Evolutionary conservation across 1,140 invertebrate genomes (phyloP).

Genomic region (Aporrectodea caliginosa): DNA sequence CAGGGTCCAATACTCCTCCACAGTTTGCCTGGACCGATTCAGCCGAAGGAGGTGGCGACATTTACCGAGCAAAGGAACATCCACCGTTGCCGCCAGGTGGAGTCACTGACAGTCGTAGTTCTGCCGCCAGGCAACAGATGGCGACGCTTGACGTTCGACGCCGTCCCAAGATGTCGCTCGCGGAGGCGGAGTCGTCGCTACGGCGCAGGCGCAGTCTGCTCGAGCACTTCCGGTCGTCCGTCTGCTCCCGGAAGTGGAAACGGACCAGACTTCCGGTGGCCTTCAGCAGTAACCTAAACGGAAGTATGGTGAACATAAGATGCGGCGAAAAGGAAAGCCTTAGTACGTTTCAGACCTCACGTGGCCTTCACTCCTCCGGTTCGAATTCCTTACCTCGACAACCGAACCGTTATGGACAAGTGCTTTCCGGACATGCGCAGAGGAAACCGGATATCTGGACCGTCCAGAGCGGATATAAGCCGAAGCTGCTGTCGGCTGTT

Average conservation of each 20-base stretch:
- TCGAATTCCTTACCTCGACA: not conserved
- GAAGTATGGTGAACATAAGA: conserved; percentile 29
- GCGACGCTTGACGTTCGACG: not conserved
- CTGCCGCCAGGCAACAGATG: not conserved
- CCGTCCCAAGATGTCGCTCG: not conserved
- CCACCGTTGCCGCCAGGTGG: not conserved
- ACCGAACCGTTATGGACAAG: too few species aligned
- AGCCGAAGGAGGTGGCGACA: not conserved
- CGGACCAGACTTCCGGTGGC: not conserved
- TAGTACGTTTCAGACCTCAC: not conserved
- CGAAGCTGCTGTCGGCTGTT: not conserved
- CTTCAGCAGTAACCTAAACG: conserved; percentile 28
- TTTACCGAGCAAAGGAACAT: not conserved
- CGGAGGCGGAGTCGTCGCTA: not conserved
- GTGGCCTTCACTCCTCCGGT: not conserved
- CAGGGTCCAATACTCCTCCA: not conserved
- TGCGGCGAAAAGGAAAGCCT: conserved; percentile 1
- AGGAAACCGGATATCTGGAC: not conserved
- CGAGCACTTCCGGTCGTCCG: not conserved
- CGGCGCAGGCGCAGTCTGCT: not conserved
- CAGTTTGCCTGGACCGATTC: not conserved
- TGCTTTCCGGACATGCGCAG: not conserved
- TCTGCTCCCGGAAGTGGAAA: not conserved
- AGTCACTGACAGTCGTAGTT: not conserved
- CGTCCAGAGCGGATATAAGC: not conserved